Base-by-base conservation (phyloP, 1,140 invertebrate species). In the Carposina sasakii region DNA sequence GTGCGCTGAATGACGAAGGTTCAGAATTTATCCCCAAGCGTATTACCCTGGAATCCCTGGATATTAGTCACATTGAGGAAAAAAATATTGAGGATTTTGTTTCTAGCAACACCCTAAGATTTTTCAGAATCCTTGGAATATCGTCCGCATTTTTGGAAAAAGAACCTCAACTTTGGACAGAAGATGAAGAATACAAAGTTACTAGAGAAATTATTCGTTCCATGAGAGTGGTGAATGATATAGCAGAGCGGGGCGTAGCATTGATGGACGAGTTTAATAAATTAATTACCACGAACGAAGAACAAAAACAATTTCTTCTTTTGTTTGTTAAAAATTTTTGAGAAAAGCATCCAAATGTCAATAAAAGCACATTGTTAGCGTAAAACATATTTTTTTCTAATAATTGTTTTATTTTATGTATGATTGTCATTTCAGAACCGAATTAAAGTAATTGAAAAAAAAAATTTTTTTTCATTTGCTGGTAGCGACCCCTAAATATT, bases 231-330 rank as follows among this genome's bases (percentile, higher is more conserved):
- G 56, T 70, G 10, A 67, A 67, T 49, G 56, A 70, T 26, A 45
- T 52, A 28, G 58, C 56, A 17, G 63, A 70, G 49, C 39, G 58
- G 17, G 53, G 59, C 30, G 54, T 66, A 40, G 52, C 66, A 19
- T 62, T 67, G 19, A 58, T 61, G 16, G 57, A 60, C 36, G 34
- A 63, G 47, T 67, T 43, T 43, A 65, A 66, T 52, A 57, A 53
- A 52, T 41, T 52, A 40, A 45, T 46, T 23, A 46, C 36, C 1
- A 31, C 24, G 1, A 33, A 47, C 16, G 45, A 36, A 36, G 43
- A 51, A 51, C 48, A 51, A 43, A 51, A 44, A 19, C 43, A 52
- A 44, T 51, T 37, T 37, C 30, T 52, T 12, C 41, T 52, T 40
- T 44, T 51, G 41, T 10, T 51, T 6, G 42, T 48, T 2, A 48